phyloP scores from a whole-genome alignment of 2,113 vertebrate species.

The Dasyurus viverrinus region DNA sequence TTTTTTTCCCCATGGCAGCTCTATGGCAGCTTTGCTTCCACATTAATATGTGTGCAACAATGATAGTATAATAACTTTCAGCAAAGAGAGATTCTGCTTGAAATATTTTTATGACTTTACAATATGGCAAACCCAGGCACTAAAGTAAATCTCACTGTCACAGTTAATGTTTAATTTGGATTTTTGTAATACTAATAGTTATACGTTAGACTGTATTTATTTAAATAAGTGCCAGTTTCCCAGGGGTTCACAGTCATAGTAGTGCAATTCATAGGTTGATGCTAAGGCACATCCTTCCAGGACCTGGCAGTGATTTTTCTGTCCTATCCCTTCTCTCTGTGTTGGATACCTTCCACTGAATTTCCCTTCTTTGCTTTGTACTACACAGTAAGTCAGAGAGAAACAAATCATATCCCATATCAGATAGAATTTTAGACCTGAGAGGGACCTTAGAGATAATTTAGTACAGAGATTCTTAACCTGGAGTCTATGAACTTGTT shows the following conservation, averaged over 20 bases:
- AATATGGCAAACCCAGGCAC: slow-evolving; percentile 59
- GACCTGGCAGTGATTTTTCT: slow-evolving; percentile 28
- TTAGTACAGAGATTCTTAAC: background rate
- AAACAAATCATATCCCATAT: background rate
- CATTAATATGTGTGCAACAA: slow-evolving; percentile 57
- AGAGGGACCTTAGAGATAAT: background rate
- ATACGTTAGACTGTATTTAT: slow-evolving; percentile 60
- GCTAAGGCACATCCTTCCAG: slow-evolving; percentile 6
- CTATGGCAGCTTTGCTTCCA: slow-evolving; percentile 35
- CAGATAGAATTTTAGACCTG: background rate
- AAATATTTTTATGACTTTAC: slow-evolving; percentile 74
- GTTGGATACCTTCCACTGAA: slow-evolving; percentile 13
- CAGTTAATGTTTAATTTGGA: slow-evolving; percentile 67
- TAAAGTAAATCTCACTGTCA: slow-evolving; percentile 67
- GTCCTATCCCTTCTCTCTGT: background rate
- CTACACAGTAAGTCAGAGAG: background rate
- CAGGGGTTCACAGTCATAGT: slow-evolving; percentile 32
- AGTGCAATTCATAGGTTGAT: slow-evolving; percentile 15
- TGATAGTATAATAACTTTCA: slow-evolving; percentile 59
- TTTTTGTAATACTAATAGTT: slow-evolving; percentile 63
- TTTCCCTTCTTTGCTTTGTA: slow-evolving; percentile 39
- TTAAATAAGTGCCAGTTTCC: slow-evolving; percentile 60
- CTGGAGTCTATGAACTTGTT: background rate
- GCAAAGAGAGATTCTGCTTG: slow-evolving; percentile 57
- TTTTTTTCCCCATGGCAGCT: slow-evolving; percentile 18